phyloP scores from a whole-genome alignment of 2,888 invertebrate genomes.

The Aquatica leii region DNA sequence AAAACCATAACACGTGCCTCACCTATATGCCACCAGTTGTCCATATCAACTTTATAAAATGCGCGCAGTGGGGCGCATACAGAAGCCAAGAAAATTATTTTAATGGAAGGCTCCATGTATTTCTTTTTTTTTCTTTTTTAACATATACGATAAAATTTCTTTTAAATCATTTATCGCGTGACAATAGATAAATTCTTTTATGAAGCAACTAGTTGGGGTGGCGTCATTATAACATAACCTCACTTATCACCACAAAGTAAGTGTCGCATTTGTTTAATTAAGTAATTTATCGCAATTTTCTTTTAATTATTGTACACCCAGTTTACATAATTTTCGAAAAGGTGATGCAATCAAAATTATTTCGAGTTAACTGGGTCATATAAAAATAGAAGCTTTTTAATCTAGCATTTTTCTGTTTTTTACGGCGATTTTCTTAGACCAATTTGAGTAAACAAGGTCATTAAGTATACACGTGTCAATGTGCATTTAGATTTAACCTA shows the following conservation, averaged over 20 bases:
- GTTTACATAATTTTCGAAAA: conserved; percentile 13
- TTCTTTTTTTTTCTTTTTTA: too few species aligned
- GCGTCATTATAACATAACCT: too few species aligned
- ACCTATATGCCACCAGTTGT: conserved; percentile 23
- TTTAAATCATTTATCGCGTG: too few species aligned
- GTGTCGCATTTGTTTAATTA: too few species aligned
- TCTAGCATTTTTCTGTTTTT: background rate
- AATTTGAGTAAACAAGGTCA: conserved; percentile 31
- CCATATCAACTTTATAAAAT: conserved; percentile 15
- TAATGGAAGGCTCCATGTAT: background rate
- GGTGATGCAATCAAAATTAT: conserved; percentile 16
- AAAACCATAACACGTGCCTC: conserved; percentile 32
- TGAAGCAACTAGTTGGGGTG: too few species aligned
- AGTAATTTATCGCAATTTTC: too few species aligned
- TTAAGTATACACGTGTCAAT: conserved; percentile 32
- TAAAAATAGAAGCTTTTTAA: conserved; percentile 11
- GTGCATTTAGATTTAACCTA: background rate
- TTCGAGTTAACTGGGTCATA: conserved; percentile 15
- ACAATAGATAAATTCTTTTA: too few species aligned
- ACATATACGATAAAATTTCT: too few species aligned
- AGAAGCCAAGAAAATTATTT: too few species aligned
- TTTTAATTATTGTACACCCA: too few species aligned
- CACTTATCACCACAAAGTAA: too few species aligned
- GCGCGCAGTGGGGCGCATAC: conserved; percentile 14
- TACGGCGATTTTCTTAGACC: background rate